phyloP scores from a whole-genome alignment of 1,140 invertebrate genomes.

The Mylabris phalerata region DNA sequence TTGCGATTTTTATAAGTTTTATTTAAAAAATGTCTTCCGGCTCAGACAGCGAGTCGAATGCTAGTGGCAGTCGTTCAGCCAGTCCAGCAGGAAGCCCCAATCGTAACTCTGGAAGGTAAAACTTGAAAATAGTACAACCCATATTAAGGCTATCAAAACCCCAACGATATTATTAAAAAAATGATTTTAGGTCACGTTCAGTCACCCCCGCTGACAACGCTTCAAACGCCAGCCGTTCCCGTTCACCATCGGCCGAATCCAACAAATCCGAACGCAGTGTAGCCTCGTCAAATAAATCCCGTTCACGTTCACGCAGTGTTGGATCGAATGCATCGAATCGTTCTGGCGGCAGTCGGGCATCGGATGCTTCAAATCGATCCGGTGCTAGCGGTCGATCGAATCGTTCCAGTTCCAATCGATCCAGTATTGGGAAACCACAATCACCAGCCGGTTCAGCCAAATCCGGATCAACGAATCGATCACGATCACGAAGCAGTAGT shows the following conservation, averaged over 20 bases:
- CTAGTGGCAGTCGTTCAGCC: constrained; percentile 8
- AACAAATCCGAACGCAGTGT: constrained; percentile 8
- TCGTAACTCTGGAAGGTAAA: background rate
- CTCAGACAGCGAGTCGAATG: constrained; percentile 19
- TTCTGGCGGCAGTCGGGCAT: constrained; percentile 16
- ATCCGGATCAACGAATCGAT: constrained; percentile 37
- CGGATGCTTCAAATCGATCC: constrained; percentile 19
- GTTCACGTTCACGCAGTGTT: background rate
- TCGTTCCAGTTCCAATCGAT: constrained; percentile 17
- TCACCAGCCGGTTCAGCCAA: constrained; percentile 37
- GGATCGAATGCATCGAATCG: constrained; percentile 15
- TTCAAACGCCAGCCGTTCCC: constrained; percentile 8
- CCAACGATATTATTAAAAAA: constrained; percentile 16
- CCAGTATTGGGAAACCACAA: constrained; percentile 28
- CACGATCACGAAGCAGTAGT: constrained; percentile 29
- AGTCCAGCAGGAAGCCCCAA: background rate
- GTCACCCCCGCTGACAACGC: constrained; percentile 1
- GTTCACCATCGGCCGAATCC: constrained; percentile 15
- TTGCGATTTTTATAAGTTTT: no score
- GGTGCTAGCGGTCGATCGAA: constrained; percentile 11
- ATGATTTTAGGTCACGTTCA: constrained; percentile 2
- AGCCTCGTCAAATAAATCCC: constrained; percentile 2
- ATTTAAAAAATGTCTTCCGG: constrained; percentile 11
- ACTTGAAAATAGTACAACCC: constrained; percentile 8
- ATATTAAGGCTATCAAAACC: constrained; percentile 14